Evolutionary conservation across 2,888 invertebrate genomes (phyloP), one percentile per base, ranked within the genome.

Genomic region (Oegoconia quadripuncta): DNA sequence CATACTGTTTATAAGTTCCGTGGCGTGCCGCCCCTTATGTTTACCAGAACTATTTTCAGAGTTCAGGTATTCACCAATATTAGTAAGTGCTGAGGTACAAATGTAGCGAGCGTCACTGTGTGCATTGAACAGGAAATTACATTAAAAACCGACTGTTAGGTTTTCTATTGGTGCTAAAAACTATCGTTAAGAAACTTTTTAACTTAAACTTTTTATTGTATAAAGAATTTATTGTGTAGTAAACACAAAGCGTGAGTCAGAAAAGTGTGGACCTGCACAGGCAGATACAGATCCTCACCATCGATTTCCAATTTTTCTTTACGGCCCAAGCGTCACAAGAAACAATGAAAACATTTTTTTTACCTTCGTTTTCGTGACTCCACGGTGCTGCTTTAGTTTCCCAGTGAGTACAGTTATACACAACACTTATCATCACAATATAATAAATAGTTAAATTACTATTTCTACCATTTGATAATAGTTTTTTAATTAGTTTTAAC

Each of bases 341-440:
- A 70, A 79, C 76, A 82, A 80, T 79, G 72, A 74, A 77, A 74
- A 70, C 49, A 54, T 70, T 76, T 76, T n/a, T 68, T 77, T 79
- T 86, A 88, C 88, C 88, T 88, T 84, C 88, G 81, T 88, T 88
- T 88, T 86, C 87, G 84, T 79, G 88, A 88, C 88, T 88, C 88
- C 88, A 88, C 88, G 88, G 84, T 88, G 88, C 88, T 83, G 88
- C 79, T 81, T 88, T 88, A 79, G 74, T 65, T 80, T 86, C 77
- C 86, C 86, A 81, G 75, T 73, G 76, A 80, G 70, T 86, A 86
- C 81, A 81, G 75, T 82, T 84, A 84, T 69, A 76, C 84, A 84
- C 86, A 83, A 73, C 87, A 87, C 87, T 82, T 87, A 81, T 80
- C 87, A 87, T 87, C 87, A 87, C 87, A 86, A 82, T 81, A 74